Evolutionary conservation across 2,113 vertebrate species (phyloP).

Genomic region (Rhinolophus sinicus): DNA sequence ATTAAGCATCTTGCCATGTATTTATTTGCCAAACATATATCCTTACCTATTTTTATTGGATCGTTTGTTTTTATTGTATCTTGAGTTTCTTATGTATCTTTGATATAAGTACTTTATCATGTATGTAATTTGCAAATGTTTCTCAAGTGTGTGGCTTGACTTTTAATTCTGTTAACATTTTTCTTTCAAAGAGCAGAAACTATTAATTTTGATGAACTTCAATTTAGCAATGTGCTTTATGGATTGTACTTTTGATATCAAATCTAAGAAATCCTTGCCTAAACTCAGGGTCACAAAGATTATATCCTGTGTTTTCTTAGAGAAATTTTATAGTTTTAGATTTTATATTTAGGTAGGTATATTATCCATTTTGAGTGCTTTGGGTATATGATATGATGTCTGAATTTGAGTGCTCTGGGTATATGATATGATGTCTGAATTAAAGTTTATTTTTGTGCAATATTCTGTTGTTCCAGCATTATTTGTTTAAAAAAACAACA

Average conservation of each 20-base stretch:
- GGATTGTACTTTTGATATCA: background rate
- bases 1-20: background rate
- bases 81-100: background rate
- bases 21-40: background rate
- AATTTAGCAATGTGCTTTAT: background rate
- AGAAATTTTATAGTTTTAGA: background rate
- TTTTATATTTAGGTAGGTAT: background rate
- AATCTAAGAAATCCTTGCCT: background rate
- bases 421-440: background rate
- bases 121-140: background rate
- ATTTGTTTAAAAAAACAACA: background rate
- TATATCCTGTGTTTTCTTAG: background rate
- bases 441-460: background rate
- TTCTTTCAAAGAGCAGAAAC: background rate
- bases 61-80: background rate
- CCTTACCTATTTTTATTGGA: background rate
- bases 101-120: background rate
- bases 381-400: background rate
- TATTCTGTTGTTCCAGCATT: background rate
- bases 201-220: background rate
- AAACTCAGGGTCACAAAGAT: background rate
- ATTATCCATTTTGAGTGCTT: background rate
- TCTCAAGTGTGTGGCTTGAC: background rate
- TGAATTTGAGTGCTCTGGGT: background rate
- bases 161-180: background rate